Conservation (phyloP, 2,888 invertebrate genomes). For the Pammene aurita region DNA sequence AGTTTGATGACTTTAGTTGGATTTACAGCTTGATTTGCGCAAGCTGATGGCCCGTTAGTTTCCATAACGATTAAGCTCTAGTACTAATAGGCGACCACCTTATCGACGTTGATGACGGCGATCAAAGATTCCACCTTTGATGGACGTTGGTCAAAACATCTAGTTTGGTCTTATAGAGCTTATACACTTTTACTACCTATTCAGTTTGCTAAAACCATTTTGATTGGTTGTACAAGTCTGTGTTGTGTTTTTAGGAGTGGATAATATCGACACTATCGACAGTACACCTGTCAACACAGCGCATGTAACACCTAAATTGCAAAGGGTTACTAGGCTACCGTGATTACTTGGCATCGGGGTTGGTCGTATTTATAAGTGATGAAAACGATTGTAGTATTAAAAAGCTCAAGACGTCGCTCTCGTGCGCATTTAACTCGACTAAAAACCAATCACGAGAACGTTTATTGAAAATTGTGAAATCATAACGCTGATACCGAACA, state of each 20-base stretch:
- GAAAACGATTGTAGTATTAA: background rate
- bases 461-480: slow-evolving; percentile 34
- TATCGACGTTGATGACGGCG: background rate
- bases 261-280: too few relatives aligned
- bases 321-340: background rate
- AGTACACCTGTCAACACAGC: too few relatives aligned
- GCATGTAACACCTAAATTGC: too few relatives aligned
- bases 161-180: background rate
- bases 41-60: slow-evolving; percentile 44
- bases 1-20: slow-evolving; percentile 68
- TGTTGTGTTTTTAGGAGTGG: too few relatives aligned
- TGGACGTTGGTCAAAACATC: background rate
- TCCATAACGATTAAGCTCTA: too few relatives aligned
- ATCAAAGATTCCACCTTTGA: too few relatives aligned
- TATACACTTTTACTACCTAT: too few relatives aligned
- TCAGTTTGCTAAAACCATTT: background rate
- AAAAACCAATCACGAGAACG: slow-evolving; percentile 9
- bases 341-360: background rate
- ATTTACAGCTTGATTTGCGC: slow-evolving; percentile 50
- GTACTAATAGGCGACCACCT: background rate
- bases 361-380: background rate
- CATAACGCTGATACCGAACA: slow-evolving; percentile 37
- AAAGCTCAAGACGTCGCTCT: background rate
- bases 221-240: background rate
- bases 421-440: background rate